phyloP scores from a whole-genome alignment of 2,113 vertebrate species.

The Aleadryas rufinucha region DNA sequence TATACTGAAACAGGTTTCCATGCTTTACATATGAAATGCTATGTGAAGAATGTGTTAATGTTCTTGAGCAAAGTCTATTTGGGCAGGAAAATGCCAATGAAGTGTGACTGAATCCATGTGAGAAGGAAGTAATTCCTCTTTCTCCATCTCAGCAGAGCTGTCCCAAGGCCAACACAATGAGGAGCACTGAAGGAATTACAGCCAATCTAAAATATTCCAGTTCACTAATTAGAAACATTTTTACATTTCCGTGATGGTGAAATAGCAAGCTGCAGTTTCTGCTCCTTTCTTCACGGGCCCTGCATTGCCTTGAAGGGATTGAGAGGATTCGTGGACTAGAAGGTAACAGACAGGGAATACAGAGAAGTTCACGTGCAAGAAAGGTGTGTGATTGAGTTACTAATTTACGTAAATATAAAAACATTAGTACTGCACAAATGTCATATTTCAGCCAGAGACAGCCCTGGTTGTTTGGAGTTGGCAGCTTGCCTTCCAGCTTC shows the following conservation, averaged over 20 bases:
- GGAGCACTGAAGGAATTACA: not conserved
- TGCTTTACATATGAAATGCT: not conserved
- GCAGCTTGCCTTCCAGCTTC: not conserved
- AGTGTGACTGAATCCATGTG: not conserved
- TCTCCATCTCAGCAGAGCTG: not conserved
- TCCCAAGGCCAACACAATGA: not conserved
- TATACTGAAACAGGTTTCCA: not conserved
- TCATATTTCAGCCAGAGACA: not conserved
- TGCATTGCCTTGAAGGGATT: not conserved
- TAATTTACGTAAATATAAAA: not conserved
- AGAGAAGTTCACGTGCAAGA: not conserved
- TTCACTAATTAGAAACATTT: not conserved
- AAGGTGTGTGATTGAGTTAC: not conserved
- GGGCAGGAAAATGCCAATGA: not conserved
- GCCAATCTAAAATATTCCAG: not conserved
- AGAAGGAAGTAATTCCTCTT: not conserved
- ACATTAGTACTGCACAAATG: not conserved
- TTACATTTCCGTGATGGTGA: not conserved
- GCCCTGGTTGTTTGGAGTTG: not conserved
- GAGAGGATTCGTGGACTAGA: not conserved
- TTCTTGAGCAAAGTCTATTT: not conserved
- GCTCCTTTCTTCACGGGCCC: not conserved
- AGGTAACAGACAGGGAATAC: accelerated
- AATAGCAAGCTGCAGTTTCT: not conserved
- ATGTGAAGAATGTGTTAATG: not conserved